Percentiles rank a stretch among this genome's conserved stretches.
Conservation (phyloP, 1,140 invertebrate genomes). For the Oscheius sp. region DNA sequence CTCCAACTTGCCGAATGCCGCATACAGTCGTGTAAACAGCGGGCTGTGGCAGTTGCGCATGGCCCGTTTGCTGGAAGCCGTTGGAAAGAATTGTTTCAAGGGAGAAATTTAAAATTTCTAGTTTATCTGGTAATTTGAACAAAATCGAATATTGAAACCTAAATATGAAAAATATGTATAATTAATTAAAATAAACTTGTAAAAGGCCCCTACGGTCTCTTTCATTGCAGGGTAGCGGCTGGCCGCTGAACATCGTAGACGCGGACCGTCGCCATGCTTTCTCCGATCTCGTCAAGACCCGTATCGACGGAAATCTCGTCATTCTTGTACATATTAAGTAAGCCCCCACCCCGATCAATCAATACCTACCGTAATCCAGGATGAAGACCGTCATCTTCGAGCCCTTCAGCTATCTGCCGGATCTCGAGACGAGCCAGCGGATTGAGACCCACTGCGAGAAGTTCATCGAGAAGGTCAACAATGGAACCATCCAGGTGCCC, state of each 20-base stretch:
- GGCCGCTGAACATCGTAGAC: constrained; percentile 16
- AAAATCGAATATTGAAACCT: too few relatives aligned
- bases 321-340: constrained; percentile 25
- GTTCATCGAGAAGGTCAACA: constrained; percentile 15
- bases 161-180: too few relatives aligned
- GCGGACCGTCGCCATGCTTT: constrained; percentile 2
- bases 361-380: background rate
- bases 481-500: constrained; percentile 15
- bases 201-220: background rate
- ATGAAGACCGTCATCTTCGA: constrained; percentile 27
- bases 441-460: constrained; percentile 13
- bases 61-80: too few relatives aligned
- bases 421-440: constrained; percentile 22
- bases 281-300: constrained; percentile 16
- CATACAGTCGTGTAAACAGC: too few relatives aligned
- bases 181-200: too few relatives aligned
- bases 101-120: too few relatives aligned
- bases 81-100: too few relatives aligned
- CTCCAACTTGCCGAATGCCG: too few relatives aligned
- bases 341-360: background rate
- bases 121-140: too few relatives aligned
- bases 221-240: constrained; percentile 16
- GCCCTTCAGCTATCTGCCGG: constrained; percentile 13
- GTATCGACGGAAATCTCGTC: constrained; percentile 3
- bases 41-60: too few relatives aligned